Conservation (phyloP, 2,797 vertebrate species). For the Centroberyx gerrardi region DNA sequence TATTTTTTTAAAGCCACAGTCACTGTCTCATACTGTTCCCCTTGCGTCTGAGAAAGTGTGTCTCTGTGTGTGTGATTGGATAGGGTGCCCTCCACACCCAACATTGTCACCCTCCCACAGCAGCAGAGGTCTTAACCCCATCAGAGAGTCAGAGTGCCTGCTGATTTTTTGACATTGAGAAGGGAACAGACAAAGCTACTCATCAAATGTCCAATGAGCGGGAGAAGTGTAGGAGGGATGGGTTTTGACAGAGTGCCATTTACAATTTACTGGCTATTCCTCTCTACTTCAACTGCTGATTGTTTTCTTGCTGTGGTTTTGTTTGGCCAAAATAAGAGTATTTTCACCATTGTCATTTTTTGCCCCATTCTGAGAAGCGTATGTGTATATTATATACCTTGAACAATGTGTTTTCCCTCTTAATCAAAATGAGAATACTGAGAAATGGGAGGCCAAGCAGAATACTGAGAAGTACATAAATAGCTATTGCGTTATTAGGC, state of each 20-base stretch:
- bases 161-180: constrained; percentile 83
- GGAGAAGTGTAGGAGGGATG: constrained; percentile 58
- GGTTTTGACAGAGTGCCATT: constrained; percentile 74
- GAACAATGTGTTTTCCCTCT: constrained; percentile 16
- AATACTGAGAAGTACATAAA: neutral
- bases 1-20: constrained; percentile 12
- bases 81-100: constrained; percentile 68
- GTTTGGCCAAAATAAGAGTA: constrained; percentile 37
- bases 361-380: neutral
- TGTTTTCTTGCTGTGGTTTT: constrained; percentile 38
- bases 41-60: constrained; percentile 48
- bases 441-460: neutral
- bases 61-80: constrained; percentile 59
- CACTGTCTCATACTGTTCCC: constrained; percentile 22
- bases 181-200: constrained; percentile 76
- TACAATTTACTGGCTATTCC: constrained; percentile 68
- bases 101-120: constrained; percentile 72
- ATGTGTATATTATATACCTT: neutral
- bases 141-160: constrained; percentile 78
- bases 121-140: constrained; percentile 78
- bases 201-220: constrained; percentile 76
- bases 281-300: constrained; percentile 38
- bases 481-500: neutral
- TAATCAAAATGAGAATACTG: constrained; percentile 6
- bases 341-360: neutral